Evolutionary conservation across 2,888 invertebrate species (phyloP).

Genomic region (Ethmia dodecea): DNA sequence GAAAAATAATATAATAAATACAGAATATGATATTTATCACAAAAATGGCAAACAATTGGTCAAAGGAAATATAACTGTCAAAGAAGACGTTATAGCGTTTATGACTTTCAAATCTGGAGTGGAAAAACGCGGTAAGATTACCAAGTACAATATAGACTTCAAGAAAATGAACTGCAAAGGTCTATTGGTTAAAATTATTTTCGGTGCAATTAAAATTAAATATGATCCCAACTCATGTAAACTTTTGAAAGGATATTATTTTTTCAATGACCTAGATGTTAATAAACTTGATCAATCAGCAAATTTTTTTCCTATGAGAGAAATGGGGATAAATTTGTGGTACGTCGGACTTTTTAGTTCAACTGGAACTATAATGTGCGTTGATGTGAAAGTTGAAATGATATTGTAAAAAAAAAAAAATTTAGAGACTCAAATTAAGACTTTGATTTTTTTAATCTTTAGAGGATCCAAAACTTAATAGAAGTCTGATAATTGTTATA

Average conservation of each 20-base stretch:
- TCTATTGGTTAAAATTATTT: conserved; percentile 23
- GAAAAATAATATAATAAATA: conserved; percentile 10
- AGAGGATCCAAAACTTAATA: background rate
- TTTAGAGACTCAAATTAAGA: background rate
- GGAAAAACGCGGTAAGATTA: conserved; percentile 14
- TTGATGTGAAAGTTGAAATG: background rate
- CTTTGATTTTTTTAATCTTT: background rate
- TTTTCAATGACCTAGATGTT: conserved; percentile 26
- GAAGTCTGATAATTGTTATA: background rate
- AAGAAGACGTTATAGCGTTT: conserved; percentile 24
- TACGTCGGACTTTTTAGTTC: conserved; percentile 21
- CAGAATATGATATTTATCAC: conserved; percentile 16
- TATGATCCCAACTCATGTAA: conserved; percentile 28
- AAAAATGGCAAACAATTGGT: conserved; percentile 23
- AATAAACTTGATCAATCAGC: conserved; percentile 25
- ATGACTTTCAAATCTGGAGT: conserved; percentile 26
- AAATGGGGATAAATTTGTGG: conserved; percentile 26
- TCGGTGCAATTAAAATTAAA: conserved; percentile 20
- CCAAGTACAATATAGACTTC: conserved; percentile 21
- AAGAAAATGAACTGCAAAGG: conserved; percentile 30
- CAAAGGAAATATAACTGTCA: conserved; percentile 26
- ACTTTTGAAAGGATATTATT: conserved; percentile 26
- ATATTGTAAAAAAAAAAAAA: background rate
- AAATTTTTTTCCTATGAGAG: conserved; percentile 27
- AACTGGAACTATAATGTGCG: conserved; percentile 19